phyloP scores from a whole-genome alignment of 2,113 vertebrate genomes.

The Amphilophus citrinellus region DNA sequence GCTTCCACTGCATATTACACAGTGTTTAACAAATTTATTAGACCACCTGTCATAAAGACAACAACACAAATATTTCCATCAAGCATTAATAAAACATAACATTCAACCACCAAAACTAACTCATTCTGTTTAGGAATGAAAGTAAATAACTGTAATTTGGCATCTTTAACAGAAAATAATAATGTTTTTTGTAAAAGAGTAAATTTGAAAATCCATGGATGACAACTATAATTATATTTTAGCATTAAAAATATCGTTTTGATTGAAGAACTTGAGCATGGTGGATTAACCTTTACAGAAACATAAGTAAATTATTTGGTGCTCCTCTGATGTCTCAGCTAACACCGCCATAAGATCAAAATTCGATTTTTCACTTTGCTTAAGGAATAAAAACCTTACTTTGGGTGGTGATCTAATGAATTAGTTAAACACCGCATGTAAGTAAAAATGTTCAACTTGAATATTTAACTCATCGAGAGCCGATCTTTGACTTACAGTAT shows the following conservation, averaged over 20 bases:
- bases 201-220: too few relatives aligned
- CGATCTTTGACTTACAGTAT: background rate
- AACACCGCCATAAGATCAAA: background rate
- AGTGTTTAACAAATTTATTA: too few relatives aligned
- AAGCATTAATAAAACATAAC: background rate
- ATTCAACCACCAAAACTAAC: background rate
- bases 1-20: too few relatives aligned
- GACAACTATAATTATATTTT: background rate
- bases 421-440: background rate
- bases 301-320: background rate
- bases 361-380: background rate
- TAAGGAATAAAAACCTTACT: background rate
- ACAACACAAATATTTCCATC: too few relatives aligned
- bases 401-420: background rate
- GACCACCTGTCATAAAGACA: too few relatives aligned
- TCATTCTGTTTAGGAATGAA: background rate
- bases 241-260: background rate
- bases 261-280: too few relatives aligned
- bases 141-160: background rate
- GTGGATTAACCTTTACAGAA: background rate
- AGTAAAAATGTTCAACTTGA: background rate
- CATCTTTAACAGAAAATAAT: background rate
- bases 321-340: background rate
- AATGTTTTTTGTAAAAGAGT: background rate
- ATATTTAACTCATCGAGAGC: background rate